phyloP scores from a whole-genome alignment of 2,797 vertebrate genomes.

The Petrocephalus sullivani region DNA sequence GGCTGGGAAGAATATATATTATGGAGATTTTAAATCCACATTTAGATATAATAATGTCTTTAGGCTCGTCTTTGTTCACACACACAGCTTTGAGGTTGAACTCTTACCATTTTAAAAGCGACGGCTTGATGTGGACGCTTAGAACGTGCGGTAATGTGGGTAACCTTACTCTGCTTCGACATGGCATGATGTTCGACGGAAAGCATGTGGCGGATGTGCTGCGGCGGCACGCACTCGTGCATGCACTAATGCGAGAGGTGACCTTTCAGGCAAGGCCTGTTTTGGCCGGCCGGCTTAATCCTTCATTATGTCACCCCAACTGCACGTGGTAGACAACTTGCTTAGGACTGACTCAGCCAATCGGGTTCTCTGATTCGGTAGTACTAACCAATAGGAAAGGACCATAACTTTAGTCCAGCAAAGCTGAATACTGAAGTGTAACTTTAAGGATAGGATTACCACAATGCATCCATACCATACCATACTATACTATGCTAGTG shows the following conservation, averaged over 20 bases:
- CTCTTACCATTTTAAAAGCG: neutral
- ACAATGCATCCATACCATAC: neutral
- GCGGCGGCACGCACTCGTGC: neutral
- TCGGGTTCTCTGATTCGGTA: neutral
- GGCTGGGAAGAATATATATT: neutral
- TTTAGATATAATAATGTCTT: neutral
- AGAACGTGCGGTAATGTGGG: neutral
- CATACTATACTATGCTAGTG: neutral
- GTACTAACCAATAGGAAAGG: neutral
- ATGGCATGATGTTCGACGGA: neutral
- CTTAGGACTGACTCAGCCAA: neutral
- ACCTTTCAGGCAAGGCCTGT: conserved; percentile 31
- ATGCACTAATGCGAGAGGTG: conserved; percentile 20
- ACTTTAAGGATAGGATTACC: neutral
- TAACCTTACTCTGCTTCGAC: conserved; percentile 4
- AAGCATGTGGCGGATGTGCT: conserved; percentile 28
- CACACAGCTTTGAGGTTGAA: neutral
- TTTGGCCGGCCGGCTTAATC: conserved; percentile 20
- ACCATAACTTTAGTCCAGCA: neutral
- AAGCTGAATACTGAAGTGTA: neutral
- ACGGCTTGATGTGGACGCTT: neutral
- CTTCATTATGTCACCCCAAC: neutral
- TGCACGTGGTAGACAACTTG: neutral
- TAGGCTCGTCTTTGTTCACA: neutral
- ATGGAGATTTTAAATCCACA: neutral